A percentile compares a stretch with the other conserved stretches of the same genome.
phyloP scores from a whole-genome alignment of 2,888 invertebrate species.

The Caradrina kadenii region DNA sequence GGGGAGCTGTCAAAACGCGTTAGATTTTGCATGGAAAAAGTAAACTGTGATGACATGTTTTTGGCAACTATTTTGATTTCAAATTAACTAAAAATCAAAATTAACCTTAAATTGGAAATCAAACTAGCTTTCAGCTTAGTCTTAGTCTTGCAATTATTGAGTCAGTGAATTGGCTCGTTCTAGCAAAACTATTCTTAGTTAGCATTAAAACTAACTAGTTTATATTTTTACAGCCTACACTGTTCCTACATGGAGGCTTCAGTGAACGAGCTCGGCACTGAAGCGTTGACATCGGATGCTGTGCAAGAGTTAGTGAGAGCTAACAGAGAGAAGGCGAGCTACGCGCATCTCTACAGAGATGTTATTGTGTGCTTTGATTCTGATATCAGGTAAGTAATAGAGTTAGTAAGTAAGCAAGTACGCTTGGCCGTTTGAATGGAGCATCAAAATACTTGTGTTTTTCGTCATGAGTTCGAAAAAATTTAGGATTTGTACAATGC shows the following conservation, averaged over 20 bases:
- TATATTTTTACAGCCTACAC: constrained; percentile 91
- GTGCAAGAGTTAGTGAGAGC: constrained; percentile 94
- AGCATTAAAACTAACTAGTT: background rate
- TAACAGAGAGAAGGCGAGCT: constrained; percentile 94
- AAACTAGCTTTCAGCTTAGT: no score
- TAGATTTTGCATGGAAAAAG: no score
- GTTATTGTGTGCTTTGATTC: constrained; percentile 95
- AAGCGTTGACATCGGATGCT: constrained; percentile 93
- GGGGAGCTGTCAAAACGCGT: no score
- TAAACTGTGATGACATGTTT: no score
- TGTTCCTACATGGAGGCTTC: constrained; percentile 96
- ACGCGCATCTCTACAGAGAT: constrained; percentile 94
- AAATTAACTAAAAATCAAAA: no score
- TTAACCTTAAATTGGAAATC: no score
- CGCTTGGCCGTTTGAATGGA: background rate
- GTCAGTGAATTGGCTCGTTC: no score
- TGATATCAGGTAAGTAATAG: constrained; percentile 92
- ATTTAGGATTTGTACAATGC: no score
- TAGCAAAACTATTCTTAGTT: background rate
- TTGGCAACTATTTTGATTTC: no score
- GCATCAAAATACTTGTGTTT: background rate
- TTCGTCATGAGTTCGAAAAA: no score
- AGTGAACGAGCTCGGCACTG: constrained; percentile 92
- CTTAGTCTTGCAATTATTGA: no score
- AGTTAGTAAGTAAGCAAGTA: background rate